A percentile compares a stretch with the other conserved stretches of the same genome.
phyloP scores from a whole-genome alignment of 2,113 vertebrate genomes.

The Alouatta palliata region DNA sequence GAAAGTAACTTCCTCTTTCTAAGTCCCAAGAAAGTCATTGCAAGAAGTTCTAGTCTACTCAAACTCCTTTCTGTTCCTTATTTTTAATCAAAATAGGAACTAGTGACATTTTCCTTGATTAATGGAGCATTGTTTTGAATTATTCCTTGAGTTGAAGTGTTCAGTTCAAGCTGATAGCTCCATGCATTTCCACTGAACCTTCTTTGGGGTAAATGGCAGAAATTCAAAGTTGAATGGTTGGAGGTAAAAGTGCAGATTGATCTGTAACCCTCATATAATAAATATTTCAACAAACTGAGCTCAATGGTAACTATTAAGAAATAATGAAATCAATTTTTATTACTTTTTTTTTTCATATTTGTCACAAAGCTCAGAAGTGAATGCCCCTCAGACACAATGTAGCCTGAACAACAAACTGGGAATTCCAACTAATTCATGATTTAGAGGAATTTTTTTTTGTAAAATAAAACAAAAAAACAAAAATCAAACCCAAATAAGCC shows the following conservation, averaged over 20 bases:
- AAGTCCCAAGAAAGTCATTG: conserved; percentile 49
- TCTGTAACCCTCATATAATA: neutral
- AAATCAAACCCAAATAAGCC: neutral
- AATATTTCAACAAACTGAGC: conserved; percentile 15
- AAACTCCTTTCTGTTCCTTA: conserved; percentile 48
- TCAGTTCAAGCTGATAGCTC: neutral
- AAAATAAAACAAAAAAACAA: conserved; percentile 15
- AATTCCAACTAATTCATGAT: neutral
- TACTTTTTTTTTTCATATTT: neutral
- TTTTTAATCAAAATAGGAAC: conserved; percentile 63
- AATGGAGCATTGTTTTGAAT: conserved; percentile 29
- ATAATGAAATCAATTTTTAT: conserved; percentile 16
- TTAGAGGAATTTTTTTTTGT: neutral
- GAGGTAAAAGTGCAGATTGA: neutral
- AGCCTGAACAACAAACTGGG: neutral
- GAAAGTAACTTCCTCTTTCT: conserved; percentile 70
- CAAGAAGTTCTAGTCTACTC: conserved; percentile 45
- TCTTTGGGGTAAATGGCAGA: conserved; percentile 16
- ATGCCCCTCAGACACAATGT: neutral
- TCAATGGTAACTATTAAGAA: conserved; percentile 32
- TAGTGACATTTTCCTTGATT: conserved; percentile 43
- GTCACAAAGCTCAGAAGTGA: neutral
- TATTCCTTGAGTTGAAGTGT: neutral
- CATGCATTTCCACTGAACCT: neutral
- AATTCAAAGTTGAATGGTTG: neutral